Evolutionary conservation across 2,888 invertebrate genomes (phyloP).

Genomic region (Orchestes rusci): DNA sequence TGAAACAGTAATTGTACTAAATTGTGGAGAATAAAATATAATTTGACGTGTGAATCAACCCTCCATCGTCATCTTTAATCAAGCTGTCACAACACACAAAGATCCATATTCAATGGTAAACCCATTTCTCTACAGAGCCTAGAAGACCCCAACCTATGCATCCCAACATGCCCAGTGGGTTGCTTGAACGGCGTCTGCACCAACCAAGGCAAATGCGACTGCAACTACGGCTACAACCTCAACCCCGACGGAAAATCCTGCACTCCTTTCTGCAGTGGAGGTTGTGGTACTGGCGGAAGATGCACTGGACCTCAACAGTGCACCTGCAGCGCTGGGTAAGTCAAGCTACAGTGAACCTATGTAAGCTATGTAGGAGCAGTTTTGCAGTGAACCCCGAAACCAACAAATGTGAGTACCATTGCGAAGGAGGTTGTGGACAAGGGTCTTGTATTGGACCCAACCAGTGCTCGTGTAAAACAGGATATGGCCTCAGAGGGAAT

Average conservation of each 20-base stretch:
- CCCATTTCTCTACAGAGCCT: constrained; percentile 3
- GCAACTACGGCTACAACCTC: constrained; percentile 52
- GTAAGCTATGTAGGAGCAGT: too few relatives aligned
- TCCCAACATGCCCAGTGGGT: constrained; percentile 61
- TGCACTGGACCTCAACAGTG: constrained; percentile 53
- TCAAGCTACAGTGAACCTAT: too few relatives aligned
- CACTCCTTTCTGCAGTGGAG: constrained; percentile 50
- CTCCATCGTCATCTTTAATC: too few relatives aligned
- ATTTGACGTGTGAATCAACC: too few relatives aligned
- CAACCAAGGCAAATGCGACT: constrained; percentile 54
- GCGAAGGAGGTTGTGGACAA: constrained; percentile 42
- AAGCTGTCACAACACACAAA: too few relatives aligned
- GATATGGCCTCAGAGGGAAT: constrained; percentile 36
- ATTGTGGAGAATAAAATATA: too few relatives aligned
- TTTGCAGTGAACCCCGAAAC: constrained; percentile 41
- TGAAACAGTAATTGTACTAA: too few relatives aligned
- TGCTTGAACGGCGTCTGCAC: constrained; percentile 61
- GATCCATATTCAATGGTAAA: not conserved
- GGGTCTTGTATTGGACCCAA: constrained; percentile 47
- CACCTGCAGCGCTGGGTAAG: constrained; percentile 49
- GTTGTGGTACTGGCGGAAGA: constrained; percentile 50
- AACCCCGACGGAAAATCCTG: constrained; percentile 55
- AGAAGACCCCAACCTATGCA: constrained; percentile 40
- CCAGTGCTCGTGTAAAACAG: constrained; percentile 45
- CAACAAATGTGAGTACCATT: constrained; percentile 38